Base-by-base conservation (phyloP, 2,113 vertebrate genomes). In the Nycticryphes semicollaris region DNA sequence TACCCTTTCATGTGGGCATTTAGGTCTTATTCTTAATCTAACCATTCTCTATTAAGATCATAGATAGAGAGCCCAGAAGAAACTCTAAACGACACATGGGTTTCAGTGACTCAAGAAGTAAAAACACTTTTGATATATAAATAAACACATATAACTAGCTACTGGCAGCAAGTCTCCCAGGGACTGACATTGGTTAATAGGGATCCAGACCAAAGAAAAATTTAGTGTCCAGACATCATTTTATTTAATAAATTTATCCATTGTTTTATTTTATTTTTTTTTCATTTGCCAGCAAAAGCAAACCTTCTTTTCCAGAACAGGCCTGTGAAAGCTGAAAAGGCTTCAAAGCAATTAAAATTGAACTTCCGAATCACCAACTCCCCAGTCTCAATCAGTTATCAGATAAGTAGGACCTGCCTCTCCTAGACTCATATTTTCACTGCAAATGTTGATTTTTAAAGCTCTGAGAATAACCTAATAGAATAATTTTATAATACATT, bases 201-300 rank as follows among this genome's bases (percentile, higher is more conserved):
- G 84, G 10, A 81, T 63, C 59, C 41, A n/a, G 33, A 77, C 9
- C 41, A 12, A 91, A 93, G 39, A 67, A 87, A 89, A 72, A 41
- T 27, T n/a, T 86, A 48, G 60, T 64, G 10, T 22, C 41, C 31
- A 69, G 20, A 54, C 47, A 22, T 54, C 43, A 10, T 85, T 30
- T 93, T 91, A 84, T 68, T 72, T 94, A 88, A 63, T 70, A 20
- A 28, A 60, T 84, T 69, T 96, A 64, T 67, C 54, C 51, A 27
- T 39, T 70, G 39, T 67, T 72, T 9, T 4, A 87, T 83, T 83
- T 95, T 95, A 70, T 5, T 90, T 83, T 83, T 95, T 95, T 76
- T 67, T 94, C 63, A 75, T 60, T 81, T 90, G 25, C 68, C 72
- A 94, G 31, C 23, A 87, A 90, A 96, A 96, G 10, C 22, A 96